A percentile compares a stretch with the other conserved stretches of the same genome.
phyloP scores from a whole-genome alignment of 2,888 invertebrate genomes.

The Xiphydria camelus region DNA sequence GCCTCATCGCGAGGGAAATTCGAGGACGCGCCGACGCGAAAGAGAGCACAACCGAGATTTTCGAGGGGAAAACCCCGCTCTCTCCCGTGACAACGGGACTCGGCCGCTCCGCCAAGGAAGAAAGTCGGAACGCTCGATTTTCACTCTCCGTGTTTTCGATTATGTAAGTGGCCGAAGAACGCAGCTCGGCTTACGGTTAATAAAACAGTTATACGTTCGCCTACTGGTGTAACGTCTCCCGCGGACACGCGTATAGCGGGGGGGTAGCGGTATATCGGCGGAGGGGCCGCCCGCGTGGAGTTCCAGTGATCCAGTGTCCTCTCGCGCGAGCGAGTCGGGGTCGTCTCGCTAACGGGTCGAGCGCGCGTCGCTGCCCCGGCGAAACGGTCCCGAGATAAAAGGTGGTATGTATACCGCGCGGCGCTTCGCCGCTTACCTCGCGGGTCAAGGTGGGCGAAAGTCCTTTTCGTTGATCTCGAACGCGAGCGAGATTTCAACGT shows the following conservation, averaged over 20 bases:
- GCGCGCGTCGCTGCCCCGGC: neutral
- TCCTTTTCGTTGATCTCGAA: no score
- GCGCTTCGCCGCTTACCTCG: no score
- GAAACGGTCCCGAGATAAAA: no score
- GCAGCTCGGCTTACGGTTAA: slow-evolving; percentile 41
- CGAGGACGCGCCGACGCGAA: neutral
- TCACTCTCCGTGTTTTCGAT: slow-evolving; percentile 56
- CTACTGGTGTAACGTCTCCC: slow-evolving; percentile 42
- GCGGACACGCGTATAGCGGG: slow-evolving; percentile 12
- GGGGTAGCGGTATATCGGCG: neutral
- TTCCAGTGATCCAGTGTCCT: slow-evolving; percentile 28
- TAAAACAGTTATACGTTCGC: slow-evolving; percentile 52
- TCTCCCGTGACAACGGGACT: neutral
- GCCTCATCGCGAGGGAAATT: slow-evolving; percentile 11
- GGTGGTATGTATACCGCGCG: no score
- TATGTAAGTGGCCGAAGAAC: slow-evolving; percentile 42
- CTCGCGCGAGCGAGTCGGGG: neutral
- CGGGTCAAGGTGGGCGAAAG: no score
- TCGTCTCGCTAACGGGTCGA: neutral
- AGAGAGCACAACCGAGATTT: neutral
- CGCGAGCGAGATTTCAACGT: no score
- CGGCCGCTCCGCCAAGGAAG: slow-evolving; percentile 30
- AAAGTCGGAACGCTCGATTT: slow-evolving; percentile 54
- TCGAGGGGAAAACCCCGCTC: neutral
- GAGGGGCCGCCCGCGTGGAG: slow-evolving; percentile 15